These are phyloP conservation scores for Gallinago solitaria DNA, from an alignment of 2,797 vertebrate genomes.

Conservation along the genomic window DNA sequence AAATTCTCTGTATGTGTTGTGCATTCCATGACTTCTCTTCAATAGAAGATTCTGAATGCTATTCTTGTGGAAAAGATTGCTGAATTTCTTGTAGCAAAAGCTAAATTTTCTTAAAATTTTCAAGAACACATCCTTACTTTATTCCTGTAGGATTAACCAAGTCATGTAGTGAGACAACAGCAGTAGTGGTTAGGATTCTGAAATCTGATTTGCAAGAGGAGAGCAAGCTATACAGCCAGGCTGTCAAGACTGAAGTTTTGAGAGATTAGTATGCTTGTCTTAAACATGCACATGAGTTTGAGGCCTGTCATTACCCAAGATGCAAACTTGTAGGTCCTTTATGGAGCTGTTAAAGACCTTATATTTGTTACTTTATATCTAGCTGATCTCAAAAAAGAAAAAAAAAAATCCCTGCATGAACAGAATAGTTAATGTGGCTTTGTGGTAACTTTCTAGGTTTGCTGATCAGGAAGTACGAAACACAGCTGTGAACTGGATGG, in stretches of 20 bases:
- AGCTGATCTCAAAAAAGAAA: neutral
- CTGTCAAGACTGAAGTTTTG: neutral
- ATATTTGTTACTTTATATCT: neutral
- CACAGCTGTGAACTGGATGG: constrained; percentile 91
- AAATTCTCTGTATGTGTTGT: neutral
- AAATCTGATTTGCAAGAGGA: neutral
- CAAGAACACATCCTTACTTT: rapidly evolving
- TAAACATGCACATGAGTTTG: rapidly evolving
- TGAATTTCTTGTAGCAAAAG: neutral
- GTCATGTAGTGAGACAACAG: neutral
- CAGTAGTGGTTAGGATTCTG: neutral
- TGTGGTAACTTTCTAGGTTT: constrained; percentile 81
- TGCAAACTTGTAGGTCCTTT: neutral
- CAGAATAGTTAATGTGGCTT: neutral
- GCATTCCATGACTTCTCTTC: neutral
- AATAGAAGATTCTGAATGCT: neutral
- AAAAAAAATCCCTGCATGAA: neutral
- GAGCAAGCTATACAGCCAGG: neutral
- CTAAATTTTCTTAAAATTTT: neutral
- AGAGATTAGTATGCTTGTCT: neutral
- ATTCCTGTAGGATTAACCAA: neutral
- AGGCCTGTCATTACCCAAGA: too few species aligned
- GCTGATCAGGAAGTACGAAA: constrained; percentile 91
- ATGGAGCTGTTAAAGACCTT: neutral
- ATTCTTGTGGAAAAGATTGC: neutral